phyloP scores from a whole-genome alignment of 2,888 invertebrate genomes.

The Leucoma salicis region DNA sequence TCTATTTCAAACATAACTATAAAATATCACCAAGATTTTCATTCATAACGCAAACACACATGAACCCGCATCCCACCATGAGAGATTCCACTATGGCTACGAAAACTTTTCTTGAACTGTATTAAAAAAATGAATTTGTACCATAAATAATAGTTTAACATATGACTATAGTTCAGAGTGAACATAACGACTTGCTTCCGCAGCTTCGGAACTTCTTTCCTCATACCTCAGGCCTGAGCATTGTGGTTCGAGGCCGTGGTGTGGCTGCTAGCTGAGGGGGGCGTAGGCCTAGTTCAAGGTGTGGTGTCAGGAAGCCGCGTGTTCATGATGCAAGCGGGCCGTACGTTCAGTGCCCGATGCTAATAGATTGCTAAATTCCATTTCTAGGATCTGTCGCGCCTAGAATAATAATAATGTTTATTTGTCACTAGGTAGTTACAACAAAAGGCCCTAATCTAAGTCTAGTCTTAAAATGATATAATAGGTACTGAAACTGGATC shows the following conservation, averaged over 20 bases:
- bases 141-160: slow-evolving; percentile 24
- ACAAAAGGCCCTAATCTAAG: no score
- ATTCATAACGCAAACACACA: slow-evolving; percentile 4
- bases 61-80: slow-evolving; percentile 11
- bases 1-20: slow-evolving; percentile 11
- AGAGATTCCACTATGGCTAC: slow-evolving; percentile 14
- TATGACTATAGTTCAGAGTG: slow-evolving; percentile 27
- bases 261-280: slow-evolving; percentile 2
- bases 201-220: not conserved
- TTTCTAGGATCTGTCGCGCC: slow-evolving; percentile 95
- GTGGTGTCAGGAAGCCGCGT: slow-evolving; percentile 72
- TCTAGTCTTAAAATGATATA: no score
- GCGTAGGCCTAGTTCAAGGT: slow-evolving; percentile 38
- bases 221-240: not conserved
- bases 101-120: not conserved
- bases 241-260: not conserved
- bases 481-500: no score
- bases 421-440: no score
- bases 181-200: slow-evolving; percentile 9
- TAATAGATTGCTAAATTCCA: slow-evolving; percentile 94
- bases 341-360: slow-evolving; percentile 92
- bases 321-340: slow-evolving; percentile 69
- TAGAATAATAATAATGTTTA: no score
- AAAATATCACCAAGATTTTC: slow-evolving; percentile 32
- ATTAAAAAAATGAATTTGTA: slow-evolving; percentile 25